Evolutionary conservation across 2,888 invertebrate genomes (phyloP).

Genomic region (Stramonita haemastoma): DNA sequence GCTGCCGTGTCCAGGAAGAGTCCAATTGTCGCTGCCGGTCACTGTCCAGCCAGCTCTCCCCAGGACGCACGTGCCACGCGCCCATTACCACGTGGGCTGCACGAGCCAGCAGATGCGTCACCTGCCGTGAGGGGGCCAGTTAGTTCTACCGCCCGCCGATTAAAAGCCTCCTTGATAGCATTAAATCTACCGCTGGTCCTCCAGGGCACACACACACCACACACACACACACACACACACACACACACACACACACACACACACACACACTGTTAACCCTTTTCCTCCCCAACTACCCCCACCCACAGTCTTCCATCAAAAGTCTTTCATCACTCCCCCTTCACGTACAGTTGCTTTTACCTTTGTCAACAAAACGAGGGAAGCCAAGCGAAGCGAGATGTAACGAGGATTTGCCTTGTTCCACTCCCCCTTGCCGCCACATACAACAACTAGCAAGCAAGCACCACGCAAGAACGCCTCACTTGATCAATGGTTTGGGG

Average conservation of each 20-base stretch:
- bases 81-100: constrained; percentile 29
- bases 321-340: not conserved
- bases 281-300: not conserved
- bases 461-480: constrained; percentile 24
- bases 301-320: not conserved
- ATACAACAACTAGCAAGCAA: not conserved
- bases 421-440: not conserved
- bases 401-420: not conserved
- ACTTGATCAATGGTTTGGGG: constrained; percentile 21
- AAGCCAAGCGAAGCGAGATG: not conserved
- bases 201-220: no score
- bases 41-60: not conserved
- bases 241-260: no score
- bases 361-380: constrained; percentile 16
- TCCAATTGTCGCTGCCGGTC: constrained; percentile 7
- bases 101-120: constrained; percentile 36
- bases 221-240: no score
- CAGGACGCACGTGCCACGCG: constrained; percentile 32
- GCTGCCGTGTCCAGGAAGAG: constrained; percentile 25
- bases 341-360: constrained; percentile 27
- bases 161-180: constrained; percentile 27
- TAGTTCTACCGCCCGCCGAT: constrained; percentile 33
- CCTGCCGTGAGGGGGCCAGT: constrained; percentile 35
- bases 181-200: constrained; percentile 15
- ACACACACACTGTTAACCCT: not conserved